A percentile compares a stretch with the other conserved stretches of the same genome.
These are phyloP conservation scores for Tetanocera ferruginea DNA, from an alignment of 2,888 invertebrate genomes.

Conservation along the genomic window DNA sequence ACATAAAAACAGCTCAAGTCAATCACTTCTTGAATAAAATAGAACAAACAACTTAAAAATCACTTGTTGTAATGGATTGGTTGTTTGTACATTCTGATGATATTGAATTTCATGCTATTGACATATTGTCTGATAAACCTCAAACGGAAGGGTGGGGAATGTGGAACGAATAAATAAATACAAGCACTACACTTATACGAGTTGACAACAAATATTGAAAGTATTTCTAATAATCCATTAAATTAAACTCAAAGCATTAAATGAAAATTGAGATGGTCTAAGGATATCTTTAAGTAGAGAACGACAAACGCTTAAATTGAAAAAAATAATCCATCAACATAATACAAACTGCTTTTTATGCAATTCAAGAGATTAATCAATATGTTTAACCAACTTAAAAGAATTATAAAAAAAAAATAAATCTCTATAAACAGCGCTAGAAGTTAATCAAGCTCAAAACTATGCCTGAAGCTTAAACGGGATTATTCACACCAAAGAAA, in stretches of 20 bases:
- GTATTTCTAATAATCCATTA: conserved; percentile 67
- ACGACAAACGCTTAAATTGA: conserved; percentile 58
- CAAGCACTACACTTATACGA: conserved; percentile 32
- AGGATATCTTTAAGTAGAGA: conserved; percentile 47
- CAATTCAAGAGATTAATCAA: not conserved
- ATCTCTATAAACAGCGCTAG: too few species aligned
- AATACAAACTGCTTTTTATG: not conserved
- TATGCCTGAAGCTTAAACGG: not conserved
- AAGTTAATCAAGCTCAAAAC: not conserved
- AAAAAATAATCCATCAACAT: conserved; percentile 63
- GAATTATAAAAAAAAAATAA: not conserved
- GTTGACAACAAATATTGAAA: conserved; percentile 57
- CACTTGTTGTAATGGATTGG: conserved; percentile 50
- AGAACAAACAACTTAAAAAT: conserved; percentile 22
- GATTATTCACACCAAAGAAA: not conserved
- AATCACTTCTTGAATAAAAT: too few species aligned
- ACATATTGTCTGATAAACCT: not conserved
- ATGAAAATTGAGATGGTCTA: conserved; percentile 41
- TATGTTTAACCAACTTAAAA: not conserved
- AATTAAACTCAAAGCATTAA: conserved; percentile 54
- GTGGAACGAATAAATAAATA: conserved; percentile 37
- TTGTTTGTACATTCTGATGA: conserved; percentile 36
- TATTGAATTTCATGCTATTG: conserved; percentile 26
- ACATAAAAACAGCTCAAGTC: too few species aligned
- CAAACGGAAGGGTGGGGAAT: not conserved